Evolutionary conservation across 2,797 vertebrate genomes (phyloP).

Genomic region (Falco peregrinus): DNA sequence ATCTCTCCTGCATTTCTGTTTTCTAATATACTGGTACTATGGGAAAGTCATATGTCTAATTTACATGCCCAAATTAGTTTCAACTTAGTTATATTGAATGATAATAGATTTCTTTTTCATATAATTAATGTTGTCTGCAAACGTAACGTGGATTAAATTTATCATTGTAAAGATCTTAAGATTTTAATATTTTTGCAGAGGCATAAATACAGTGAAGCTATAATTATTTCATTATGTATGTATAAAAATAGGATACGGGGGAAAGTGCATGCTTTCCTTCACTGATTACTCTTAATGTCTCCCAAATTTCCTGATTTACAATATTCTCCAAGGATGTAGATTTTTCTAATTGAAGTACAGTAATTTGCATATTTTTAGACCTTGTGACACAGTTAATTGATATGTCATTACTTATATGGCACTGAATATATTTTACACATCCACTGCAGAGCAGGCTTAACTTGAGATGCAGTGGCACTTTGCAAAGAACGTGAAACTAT

Average conservation of each 20-base stretch:
- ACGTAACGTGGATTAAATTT: constrained; percentile 80
- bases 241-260: constrained; percentile 83
- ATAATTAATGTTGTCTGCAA: constrained; percentile 86
- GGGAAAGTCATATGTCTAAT: constrained; percentile 77
- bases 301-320: constrained; percentile 87
- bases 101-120: constrained; percentile 83
- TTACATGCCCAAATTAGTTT: constrained; percentile 86
- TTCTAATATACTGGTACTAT: constrained; percentile 57
- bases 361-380: constrained; percentile 87
- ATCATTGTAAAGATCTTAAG: constrained; percentile 84
- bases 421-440: constrained; percentile 78
- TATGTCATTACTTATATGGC: constrained; percentile 82
- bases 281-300: constrained; percentile 87
- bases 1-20: constrained; percentile 43
- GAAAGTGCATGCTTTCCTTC: constrained; percentile 83
- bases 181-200: constrained; percentile 82
- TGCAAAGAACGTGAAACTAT: constrained; percentile 57
- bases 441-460: constrained; percentile 62
- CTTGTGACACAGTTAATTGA: constrained; percentile 85
- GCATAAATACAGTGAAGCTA: constrained; percentile 81
- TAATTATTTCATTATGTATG: constrained; percentile 87
- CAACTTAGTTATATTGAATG: constrained; percentile 82
- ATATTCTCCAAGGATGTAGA: constrained; percentile 86
- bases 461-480: constrained; percentile 69
- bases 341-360: constrained; percentile 86